Evolutionary conservation across 2,888 invertebrate species (phyloP).

Genomic region (Synergus japonicus): DNA sequence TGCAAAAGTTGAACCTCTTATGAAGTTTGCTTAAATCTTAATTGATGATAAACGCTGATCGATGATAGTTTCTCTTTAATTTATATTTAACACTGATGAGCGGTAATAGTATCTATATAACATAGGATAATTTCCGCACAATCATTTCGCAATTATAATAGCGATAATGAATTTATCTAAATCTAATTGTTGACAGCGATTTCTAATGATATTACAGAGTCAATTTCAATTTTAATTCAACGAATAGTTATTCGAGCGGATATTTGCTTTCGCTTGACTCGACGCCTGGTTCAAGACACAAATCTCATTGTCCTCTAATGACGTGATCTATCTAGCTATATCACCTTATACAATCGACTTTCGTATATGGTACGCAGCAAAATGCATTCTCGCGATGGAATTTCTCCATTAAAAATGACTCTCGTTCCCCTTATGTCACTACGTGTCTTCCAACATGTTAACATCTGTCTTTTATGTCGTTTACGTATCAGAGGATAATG

Average conservation of each 20-base stretch:
- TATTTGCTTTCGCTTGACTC: slow-evolving; percentile 41
- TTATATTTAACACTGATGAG: not conserved
- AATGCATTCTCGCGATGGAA: slow-evolving; percentile 33
- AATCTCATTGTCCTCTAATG: slow-evolving; percentile 37
- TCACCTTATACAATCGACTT: slow-evolving; percentile 22
- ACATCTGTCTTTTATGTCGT: not conserved
- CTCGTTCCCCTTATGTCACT: slow-evolving; percentile 30
- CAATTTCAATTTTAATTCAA: slow-evolving; percentile 1
- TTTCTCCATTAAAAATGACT: slow-evolving; percentile 38
- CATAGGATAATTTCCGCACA: not conserved
- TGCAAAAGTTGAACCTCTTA: too few relatives aligned
- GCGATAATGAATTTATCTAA: not conserved
- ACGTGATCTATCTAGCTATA: slow-evolving; percentile 37
- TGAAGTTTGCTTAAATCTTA: too few relatives aligned
- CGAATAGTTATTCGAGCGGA: slow-evolving; percentile 26
- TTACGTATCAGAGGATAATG: slow-evolving; percentile 6
- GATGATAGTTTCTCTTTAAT: not conserved
- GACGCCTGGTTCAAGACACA: slow-evolving; percentile 13
- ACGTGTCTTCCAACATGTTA: slow-evolving; percentile 8
- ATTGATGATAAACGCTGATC: too few relatives aligned
- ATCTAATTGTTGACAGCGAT: not conserved
- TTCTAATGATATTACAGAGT: slow-evolving; percentile 8
- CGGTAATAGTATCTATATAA: not conserved
- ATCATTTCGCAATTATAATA: not conserved
- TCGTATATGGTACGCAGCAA: not conserved